Conservation (phyloP, 1,140 invertebrate genomes). For the Gonatopus flavifemur region DNA sequence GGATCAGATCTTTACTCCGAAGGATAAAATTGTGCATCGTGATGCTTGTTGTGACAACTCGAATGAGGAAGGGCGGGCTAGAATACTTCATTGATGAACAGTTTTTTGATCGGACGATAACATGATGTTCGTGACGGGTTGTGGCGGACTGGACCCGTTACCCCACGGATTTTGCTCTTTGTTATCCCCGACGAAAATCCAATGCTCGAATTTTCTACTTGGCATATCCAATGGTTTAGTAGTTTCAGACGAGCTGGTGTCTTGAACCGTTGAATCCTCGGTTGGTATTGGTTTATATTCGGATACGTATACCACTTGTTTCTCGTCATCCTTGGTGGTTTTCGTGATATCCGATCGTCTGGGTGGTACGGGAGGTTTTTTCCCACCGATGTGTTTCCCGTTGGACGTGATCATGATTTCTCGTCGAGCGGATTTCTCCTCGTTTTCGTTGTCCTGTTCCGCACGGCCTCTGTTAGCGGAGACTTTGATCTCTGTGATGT, state of each 20-base stretch:
- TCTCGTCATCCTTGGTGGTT: conserved; percentile 36
- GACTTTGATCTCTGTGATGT: conserved; percentile 59
- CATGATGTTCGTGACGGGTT: conserved; percentile 45
- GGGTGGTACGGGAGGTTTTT: conserved; percentile 53
- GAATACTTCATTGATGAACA: conserved; percentile 12
- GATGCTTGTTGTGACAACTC: neutral
- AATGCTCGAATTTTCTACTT: conserved; percentile 42
- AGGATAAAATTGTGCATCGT: too few relatives aligned
- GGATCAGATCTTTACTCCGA: conserved; percentile 2
- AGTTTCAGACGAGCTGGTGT: conserved; percentile 6
- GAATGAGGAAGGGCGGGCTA: neutral
- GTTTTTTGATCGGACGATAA: conserved; percentile 41
- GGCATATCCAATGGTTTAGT: neutral
- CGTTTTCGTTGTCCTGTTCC: conserved; percentile 27
- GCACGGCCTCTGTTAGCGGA: conserved; percentile 39
- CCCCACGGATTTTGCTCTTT: conserved; percentile 44
- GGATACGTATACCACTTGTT: conserved; percentile 53
- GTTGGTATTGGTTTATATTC: conserved; percentile 43
- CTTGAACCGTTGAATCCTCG: conserved; percentile 21
- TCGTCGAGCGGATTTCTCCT: conserved; percentile 29
- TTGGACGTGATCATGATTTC: conserved; percentile 45
- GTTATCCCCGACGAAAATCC: conserved; percentile 41
- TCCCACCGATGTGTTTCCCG: conserved; percentile 41
- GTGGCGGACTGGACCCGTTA: conserved; percentile 38
- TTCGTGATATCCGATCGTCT: conserved; percentile 45